These are phyloP conservation scores for Andrena flavipes DNA, from an alignment of 2,888 invertebrate species.

Conservation along the genomic window DNA sequence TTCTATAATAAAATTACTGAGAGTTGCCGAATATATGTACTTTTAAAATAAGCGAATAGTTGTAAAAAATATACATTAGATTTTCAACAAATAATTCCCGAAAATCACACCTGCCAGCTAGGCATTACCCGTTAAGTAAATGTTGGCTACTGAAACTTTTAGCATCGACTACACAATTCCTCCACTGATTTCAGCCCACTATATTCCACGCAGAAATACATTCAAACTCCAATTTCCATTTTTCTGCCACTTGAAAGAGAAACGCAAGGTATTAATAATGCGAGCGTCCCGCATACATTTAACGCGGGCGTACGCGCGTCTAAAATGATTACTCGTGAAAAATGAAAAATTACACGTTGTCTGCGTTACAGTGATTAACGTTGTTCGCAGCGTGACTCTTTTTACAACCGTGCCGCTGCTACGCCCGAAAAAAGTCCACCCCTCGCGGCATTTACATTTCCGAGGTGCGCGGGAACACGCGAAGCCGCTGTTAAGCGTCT, in stretches of 20 bases:
- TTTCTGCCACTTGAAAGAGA: neutral
- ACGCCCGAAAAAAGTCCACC: neutral
- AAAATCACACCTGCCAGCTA: no score
- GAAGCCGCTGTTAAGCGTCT: conserved; percentile 41
- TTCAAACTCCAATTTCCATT: neutral
- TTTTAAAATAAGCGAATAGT: no score
- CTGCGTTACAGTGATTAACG: conserved; percentile 18
- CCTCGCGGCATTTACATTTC: conserved; percentile 29
- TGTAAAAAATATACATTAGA: no score
- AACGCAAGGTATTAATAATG: conserved; percentile 1
- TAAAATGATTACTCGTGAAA: conserved; percentile 2
- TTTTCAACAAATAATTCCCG: no score
- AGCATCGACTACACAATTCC: neutral
- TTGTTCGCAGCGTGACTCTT: conserved; percentile 11
- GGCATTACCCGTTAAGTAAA: no score
- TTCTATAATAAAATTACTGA: no score
- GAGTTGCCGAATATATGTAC: no score
- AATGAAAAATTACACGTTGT: conserved; percentile 25
- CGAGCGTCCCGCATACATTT: neutral
- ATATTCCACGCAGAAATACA: neutral
- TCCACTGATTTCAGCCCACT: neutral
- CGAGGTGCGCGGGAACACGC: conserved; percentile 30
- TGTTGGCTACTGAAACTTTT: neutral
- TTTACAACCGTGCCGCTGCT: neutral
- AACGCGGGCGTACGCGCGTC: neutral